Conservation (phyloP, 2,797 vertebrate species). For the Pteropus rufus region DNA sequence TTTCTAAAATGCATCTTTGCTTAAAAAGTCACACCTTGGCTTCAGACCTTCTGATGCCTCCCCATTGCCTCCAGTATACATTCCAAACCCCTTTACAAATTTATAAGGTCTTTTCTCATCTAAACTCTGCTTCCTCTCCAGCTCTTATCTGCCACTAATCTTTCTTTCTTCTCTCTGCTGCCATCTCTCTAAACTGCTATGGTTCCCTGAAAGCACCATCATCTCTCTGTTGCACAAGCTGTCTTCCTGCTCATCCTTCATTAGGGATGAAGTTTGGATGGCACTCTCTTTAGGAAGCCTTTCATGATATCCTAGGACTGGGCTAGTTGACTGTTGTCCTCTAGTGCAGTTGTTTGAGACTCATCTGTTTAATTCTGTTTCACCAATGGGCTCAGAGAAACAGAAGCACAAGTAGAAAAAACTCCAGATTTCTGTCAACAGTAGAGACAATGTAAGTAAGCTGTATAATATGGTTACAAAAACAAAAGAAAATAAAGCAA, state of each 20-base stretch:
- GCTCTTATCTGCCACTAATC: neutral
- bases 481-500: neutral
- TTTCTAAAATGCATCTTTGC: neutral
- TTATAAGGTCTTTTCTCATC: neutral
- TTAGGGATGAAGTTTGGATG: neutral
- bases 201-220: neutral
- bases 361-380: neutral
- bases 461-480: neutral
- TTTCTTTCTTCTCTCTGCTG: neutral
- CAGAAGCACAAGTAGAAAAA: neutral
- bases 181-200: neutral
- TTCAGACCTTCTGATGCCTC: neutral
- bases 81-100: neutral
- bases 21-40: neutral
- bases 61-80: neutral
- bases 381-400: neutral
- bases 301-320: too few species aligned
- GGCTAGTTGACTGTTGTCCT: neutral
- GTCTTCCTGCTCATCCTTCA: neutral
- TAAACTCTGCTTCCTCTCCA: neutral
- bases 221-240: rapidly evolving
- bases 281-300: neutral
- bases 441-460: neutral
- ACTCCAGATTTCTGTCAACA: neutral
- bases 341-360: neutral